phyloP scores from a whole-genome alignment of 2,888 invertebrate species.

The Lycophotia porphyrea region DNA sequence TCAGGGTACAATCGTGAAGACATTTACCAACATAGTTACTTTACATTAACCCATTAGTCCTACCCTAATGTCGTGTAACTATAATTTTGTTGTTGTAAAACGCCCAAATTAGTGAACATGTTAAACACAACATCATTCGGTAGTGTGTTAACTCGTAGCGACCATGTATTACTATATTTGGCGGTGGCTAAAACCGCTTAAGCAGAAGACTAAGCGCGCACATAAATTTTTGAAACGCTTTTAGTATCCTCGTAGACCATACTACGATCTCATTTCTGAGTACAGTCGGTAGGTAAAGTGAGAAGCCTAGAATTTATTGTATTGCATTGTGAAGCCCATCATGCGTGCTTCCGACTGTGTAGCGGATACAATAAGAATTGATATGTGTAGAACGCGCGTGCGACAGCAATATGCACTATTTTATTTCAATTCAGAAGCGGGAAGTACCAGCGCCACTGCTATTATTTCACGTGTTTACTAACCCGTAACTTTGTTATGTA shows the following conservation, averaged over 20 bases:
- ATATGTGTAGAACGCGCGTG: conserved; percentile 67
- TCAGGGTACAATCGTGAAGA: conserved; percentile 44
- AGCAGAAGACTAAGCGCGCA: conserved; percentile 34
- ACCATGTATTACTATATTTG: conserved; percentile 29
- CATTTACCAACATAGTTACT: conserved; percentile 54
- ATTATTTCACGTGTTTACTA: conserved; percentile 40
- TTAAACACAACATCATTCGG: conserved; percentile 37
- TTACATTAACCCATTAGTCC: conserved; percentile 51
- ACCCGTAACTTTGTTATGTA: conserved; percentile 35
- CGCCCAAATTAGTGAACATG: conserved; percentile 42
- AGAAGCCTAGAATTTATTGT: conserved; percentile 61
- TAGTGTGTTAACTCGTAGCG: conserved; percentile 11
- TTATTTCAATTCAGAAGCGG: conserved; percentile 60
- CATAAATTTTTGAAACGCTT: conserved; percentile 46
- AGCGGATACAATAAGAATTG: conserved; percentile 71
- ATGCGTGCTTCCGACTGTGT: conserved; percentile 70
- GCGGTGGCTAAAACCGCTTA: conserved; percentile 32
- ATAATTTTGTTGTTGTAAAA: conserved; percentile 53
- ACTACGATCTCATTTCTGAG: conserved; percentile 48
- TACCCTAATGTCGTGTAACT: conserved; percentile 51
- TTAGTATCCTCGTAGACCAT: conserved; percentile 39
- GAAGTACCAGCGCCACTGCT: conserved; percentile 15
- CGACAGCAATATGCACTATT: conserved; percentile 71
- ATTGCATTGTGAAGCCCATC: conserved; percentile 62
- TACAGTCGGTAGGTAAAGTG: conserved; percentile 43